Percentiles rank a stretch among this genome's conserved stretches.
Evolutionary conservation across 2,113 vertebrate genomes (phyloP).

Genomic region (Ginglymostoma cirratum): DNA sequence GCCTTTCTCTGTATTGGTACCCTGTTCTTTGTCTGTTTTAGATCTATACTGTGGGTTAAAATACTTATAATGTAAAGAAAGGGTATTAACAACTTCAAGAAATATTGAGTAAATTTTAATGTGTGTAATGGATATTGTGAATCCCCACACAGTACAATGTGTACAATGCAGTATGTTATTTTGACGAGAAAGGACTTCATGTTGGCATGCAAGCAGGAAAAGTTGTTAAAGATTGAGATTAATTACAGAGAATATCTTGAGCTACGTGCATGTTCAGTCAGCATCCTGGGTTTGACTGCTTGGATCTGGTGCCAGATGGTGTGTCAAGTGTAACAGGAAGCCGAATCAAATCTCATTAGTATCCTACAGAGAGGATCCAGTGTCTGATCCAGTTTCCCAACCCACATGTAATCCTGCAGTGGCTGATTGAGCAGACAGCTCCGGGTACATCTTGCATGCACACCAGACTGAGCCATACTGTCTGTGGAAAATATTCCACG

Average conservation of each 20-base stretch:
- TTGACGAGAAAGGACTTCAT: background rate
- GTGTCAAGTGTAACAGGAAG: background rate
- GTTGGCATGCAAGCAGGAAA: background rate
- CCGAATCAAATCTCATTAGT: conserved; percentile 5
- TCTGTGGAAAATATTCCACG: background rate
- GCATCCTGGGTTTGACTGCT: background rate
- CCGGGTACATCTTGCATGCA: background rate
- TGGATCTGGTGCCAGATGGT: conserved; percentile 7
- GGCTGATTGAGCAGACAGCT: background rate
- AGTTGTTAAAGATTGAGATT: background rate
- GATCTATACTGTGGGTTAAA: background rate
- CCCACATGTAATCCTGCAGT: background rate
- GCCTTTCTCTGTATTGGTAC: background rate
- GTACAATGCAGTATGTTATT: background rate
- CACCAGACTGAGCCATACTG: background rate
- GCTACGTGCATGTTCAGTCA: background rate
- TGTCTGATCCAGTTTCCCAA: background rate
- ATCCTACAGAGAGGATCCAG: conserved; percentile 6
- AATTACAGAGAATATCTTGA: background rate
- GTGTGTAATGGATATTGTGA: background rate
- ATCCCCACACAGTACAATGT: background rate
- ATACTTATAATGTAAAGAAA: background rate
- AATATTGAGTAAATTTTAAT: background rate
- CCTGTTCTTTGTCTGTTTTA: background rate
- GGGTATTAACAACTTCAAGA: background rate